Percentiles rank a stretch among this genome's conserved stretches.
These are phyloP conservation scores for Criorhina ranunculi DNA, from an alignment of 2,888 invertebrate genomes.

Conservation along the genomic window DNA sequence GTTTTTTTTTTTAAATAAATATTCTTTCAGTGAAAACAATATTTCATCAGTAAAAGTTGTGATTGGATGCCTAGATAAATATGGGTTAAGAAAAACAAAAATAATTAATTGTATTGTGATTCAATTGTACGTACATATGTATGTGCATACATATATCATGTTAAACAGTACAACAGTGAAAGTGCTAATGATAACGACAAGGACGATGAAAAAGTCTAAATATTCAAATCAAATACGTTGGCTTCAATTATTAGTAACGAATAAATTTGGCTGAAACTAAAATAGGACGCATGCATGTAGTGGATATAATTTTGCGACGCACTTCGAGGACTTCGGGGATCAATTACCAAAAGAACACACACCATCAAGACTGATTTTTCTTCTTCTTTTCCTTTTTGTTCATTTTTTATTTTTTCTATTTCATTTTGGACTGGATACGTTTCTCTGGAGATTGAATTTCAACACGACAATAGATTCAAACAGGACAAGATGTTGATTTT, in stretches of 20 bases:
- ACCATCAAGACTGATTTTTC: slow-evolving; percentile 73
- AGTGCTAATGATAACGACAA: slow-evolving; percentile 53
- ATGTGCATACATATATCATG: slow-evolving; percentile 44
- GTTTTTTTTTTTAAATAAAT: not conserved
- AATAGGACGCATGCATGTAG: slow-evolving; percentile 13
- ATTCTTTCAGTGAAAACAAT: slow-evolving; percentile 16
- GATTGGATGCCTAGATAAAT: not conserved
- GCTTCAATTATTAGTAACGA: slow-evolving; percentile 58
- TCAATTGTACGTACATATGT: not conserved
- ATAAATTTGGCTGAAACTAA: slow-evolving; percentile 61
- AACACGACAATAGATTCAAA: slow-evolving; percentile 1
- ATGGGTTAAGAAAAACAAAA: slow-evolving; percentile 10
- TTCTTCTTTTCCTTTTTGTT: slow-evolving; percentile 39
- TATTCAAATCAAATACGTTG: slow-evolving; percentile 53
- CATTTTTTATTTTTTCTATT: slow-evolving; percentile 35
- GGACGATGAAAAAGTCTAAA: slow-evolving; percentile 52
- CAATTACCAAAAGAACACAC: slow-evolving; percentile 68
- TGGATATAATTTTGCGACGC: slow-evolving; percentile 45
- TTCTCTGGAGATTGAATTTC: slow-evolving; percentile 38
- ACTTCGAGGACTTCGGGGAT: slow-evolving; percentile 72
- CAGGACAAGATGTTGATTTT: slow-evolving; percentile 82
- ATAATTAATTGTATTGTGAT: slow-evolving; percentile 9
- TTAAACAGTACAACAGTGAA: slow-evolving; percentile 48
- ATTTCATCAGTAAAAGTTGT: slow-evolving; percentile 11
- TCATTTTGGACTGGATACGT: slow-evolving; percentile 36